These are phyloP conservation scores for Molanna angustata DNA, from an alignment of 2,888 invertebrate species.

Conservation along the genomic window DNA sequence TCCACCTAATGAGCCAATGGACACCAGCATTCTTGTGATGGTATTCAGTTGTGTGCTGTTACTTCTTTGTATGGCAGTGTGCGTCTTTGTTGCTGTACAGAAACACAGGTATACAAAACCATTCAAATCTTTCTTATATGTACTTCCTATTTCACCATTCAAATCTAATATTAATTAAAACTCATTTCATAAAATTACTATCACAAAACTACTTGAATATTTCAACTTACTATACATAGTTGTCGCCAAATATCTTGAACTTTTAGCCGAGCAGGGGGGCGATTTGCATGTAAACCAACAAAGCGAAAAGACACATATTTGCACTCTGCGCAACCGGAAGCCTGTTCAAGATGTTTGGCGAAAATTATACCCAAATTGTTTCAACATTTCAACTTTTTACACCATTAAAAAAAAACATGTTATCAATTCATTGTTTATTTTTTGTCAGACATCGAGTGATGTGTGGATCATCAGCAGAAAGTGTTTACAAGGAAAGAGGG, in stretches of 20 bases:
- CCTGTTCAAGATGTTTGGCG: no score
- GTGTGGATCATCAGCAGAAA: conserved; percentile 28
- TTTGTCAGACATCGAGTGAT: conserved; percentile 25
- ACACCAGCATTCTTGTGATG: conserved; percentile 50
- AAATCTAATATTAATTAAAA: no score
- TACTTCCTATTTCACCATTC: no score
- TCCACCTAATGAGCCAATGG: conserved; percentile 48
- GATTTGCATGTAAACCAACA: no score
- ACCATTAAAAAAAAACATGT: not conserved
- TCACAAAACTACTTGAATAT: not conserved
- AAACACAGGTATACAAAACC: conserved; percentile 53
- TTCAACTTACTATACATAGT: not conserved
- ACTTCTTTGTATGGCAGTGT: conserved; percentile 46
- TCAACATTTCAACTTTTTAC: not conserved
- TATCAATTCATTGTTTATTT: not conserved
- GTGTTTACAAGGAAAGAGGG: conserved; percentile 28
- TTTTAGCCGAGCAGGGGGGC: no score
- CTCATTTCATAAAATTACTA: not conserved
- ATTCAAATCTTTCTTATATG: no score
- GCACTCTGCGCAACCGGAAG: no score
- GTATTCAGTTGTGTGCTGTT: conserved; percentile 49
- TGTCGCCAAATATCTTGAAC: no score
- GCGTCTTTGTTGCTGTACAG: conserved; percentile 48
- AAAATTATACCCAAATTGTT: no score
- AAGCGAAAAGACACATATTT: no score